phyloP scores from a whole-genome alignment of 1,140 invertebrate species.

The Macrobrachium nipponense region DNA sequence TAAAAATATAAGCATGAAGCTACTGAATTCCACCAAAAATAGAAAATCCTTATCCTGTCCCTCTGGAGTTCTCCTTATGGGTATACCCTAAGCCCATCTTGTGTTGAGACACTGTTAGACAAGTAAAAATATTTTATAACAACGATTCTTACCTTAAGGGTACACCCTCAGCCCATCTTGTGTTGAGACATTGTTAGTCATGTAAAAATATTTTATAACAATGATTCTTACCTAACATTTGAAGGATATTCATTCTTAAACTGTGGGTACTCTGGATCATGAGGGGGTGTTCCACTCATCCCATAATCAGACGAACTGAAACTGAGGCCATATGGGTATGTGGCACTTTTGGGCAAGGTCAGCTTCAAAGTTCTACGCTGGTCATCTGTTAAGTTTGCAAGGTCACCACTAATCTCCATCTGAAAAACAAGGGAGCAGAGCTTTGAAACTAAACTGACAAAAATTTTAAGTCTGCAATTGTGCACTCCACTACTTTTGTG shows the following conservation, averaged over 20 bases:
- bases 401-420: constrained; percentile 43
- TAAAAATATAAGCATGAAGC: no score
- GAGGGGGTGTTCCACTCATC: constrained; percentile 63
- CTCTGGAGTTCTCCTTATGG: constrained; percentile 4
- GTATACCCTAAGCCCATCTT: no score
- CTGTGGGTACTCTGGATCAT: constrained; percentile 60
- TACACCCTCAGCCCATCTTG: no score
- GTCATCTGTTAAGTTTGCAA: constrained; percentile 39
- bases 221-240: constrained; percentile 61
- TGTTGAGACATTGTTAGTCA: no score
- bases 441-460: no score
- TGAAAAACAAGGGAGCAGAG: not conserved
- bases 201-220: not conserved
- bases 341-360: constrained; percentile 47
- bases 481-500: no score
- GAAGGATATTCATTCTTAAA: constrained; percentile 61
- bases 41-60: no score
- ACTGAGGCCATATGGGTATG: constrained; percentile 51
- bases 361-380: constrained; percentile 46
- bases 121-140: no score
- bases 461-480: not conserved
- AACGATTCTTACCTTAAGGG: no score
- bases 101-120: no score
- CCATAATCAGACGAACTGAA: constrained; percentile 53
- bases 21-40: no score